Evolutionary conservation across 2,888 invertebrate species (phyloP).

Genomic region (Cremastinae sp.): DNA sequence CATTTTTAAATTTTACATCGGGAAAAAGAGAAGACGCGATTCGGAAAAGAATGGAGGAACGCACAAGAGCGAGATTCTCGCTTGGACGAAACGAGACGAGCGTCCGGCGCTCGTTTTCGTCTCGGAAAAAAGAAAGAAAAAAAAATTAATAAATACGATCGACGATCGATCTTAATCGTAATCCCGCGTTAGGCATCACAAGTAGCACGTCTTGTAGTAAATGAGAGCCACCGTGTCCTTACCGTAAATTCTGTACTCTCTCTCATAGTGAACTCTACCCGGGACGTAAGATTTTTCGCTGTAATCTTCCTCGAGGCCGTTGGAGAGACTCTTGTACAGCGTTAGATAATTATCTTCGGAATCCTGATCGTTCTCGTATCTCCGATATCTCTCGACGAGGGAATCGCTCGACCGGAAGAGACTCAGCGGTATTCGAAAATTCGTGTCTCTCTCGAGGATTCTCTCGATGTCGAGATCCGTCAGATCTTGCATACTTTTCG

Average conservation of each 20-base stretch:
- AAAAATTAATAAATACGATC: slow-evolving; percentile 8
- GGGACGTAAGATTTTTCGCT: slow-evolving; percentile 71
- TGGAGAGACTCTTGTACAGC: slow-evolving; percentile 71
- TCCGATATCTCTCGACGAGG: slow-evolving; percentile 55
- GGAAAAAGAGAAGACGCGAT: not conserved
- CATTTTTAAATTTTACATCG: not conserved
- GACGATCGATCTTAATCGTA: not conserved
- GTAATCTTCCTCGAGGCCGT: slow-evolving; percentile 67
- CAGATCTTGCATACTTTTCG: slow-evolving; percentile 75
- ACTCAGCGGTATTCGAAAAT: slow-evolving; percentile 62
- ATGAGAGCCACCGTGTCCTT: slow-evolving; percentile 79
- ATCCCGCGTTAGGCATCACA: slow-evolving; percentile 72
- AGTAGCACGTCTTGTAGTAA: slow-evolving; percentile 79
- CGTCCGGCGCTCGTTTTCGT: slow-evolving; percentile 51
- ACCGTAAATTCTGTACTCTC: slow-evolving; percentile 78
- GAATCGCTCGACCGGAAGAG: slow-evolving; percentile 55
- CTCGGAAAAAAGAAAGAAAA: not conserved
- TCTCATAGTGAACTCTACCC: slow-evolving; percentile 78
- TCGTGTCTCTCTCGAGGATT: slow-evolving; percentile 71
- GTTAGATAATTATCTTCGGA: slow-evolving; percentile 71
- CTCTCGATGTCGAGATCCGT: slow-evolving; percentile 76
- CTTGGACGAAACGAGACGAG: slow-evolving; percentile 27
- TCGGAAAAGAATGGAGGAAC: not conserved
- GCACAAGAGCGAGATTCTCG: slow-evolving; percentile 10
- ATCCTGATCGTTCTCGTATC: slow-evolving; percentile 44